Conservation (phyloP, 37 sponge, comb jelly and placozoan species). For the Haliclona indistincta region DNA sequence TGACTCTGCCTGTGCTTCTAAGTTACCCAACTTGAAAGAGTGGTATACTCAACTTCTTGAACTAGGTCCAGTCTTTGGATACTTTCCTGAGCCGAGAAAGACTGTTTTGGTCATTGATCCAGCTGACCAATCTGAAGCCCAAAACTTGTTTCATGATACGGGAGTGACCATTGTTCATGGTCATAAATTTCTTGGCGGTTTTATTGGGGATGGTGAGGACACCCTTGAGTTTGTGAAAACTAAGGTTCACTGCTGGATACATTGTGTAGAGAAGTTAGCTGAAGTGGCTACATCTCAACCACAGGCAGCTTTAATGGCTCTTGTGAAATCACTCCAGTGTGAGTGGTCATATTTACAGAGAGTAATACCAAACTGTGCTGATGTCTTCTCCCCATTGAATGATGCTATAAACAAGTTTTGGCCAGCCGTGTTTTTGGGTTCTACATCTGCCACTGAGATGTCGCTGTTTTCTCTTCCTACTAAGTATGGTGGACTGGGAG, state of each 20-base stretch:
- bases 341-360: constrained; percentile 34
- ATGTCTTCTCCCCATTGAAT: constrained; percentile 7
- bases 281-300: constrained; percentile 11
- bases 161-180: no score
- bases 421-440: background rate
- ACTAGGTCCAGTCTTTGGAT: constrained; percentile 44
- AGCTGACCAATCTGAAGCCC: constrained; percentile 8
- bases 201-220: constrained; percentile 20
- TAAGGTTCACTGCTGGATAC: constrained; percentile 8
- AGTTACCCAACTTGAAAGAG: constrained; percentile 12
- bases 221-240: background rate
- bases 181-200: constrained; percentile 16
- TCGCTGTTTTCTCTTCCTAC: background rate
- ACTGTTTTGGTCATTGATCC: constrained; percentile 15
- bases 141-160: no score
- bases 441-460: constrained; percentile 5
- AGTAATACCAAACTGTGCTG: constrained; percentile 11
- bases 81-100: constrained; percentile 42
- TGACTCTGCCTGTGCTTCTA: constrained; percentile 41
- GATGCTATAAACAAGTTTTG: constrained; percentile 9
- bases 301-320: constrained; percentile 19
- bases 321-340: constrained; percentile 29
- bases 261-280: background rate
- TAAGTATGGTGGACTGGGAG: no score
- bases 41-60: constrained; percentile 10